Conservation (phyloP, 2,888 invertebrate species). For the Zaprionus lineosus region DNA sequence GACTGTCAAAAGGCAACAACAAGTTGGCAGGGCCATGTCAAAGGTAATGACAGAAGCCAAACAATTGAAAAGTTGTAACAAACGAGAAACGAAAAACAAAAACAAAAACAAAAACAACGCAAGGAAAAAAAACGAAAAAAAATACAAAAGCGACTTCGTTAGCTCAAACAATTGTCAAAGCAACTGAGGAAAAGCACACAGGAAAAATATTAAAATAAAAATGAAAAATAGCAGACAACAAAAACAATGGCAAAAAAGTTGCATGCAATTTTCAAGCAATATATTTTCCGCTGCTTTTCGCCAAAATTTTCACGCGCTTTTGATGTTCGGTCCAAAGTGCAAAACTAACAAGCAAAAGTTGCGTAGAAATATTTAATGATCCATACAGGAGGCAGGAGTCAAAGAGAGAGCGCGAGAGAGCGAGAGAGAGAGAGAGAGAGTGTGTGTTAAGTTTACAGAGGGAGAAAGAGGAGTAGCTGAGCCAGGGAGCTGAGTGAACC, state of each 20-base stretch:
- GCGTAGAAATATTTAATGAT: conserved; percentile 70
- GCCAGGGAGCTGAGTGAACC: neutral
- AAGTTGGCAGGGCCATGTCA: conserved; percentile 66
- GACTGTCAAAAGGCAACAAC: conserved; percentile 73
- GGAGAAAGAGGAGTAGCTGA: neutral
- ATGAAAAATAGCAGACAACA: too few relatives aligned
- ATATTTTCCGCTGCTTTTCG: conserved; percentile 62
- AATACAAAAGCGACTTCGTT: conserved; percentile 73
- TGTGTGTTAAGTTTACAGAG: too few relatives aligned
- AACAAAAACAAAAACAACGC: conserved; percentile 32
- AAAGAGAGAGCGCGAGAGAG: too few relatives aligned
- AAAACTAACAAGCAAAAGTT: conserved; percentile 69
- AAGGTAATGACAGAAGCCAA: conserved; percentile 75
- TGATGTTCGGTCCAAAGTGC: conserved; percentile 67
- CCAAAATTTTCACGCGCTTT: conserved; percentile 75
- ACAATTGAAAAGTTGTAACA: conserved; percentile 78
- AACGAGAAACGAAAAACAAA: conserved; percentile 26
- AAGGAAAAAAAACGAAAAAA: conserved; percentile 40
- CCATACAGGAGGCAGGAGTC: neutral
- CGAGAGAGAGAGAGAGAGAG: neutral
- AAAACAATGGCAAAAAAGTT: too few relatives aligned
- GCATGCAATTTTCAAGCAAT: conserved; percentile 73
- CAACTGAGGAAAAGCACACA: conserved; percentile 33
- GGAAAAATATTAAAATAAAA: conserved; percentile 42
- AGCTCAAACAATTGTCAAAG: conserved; percentile 73